Conservation (phyloP, 1,140 invertebrate genomes). For the Drosophila kikkawai region DNA sequence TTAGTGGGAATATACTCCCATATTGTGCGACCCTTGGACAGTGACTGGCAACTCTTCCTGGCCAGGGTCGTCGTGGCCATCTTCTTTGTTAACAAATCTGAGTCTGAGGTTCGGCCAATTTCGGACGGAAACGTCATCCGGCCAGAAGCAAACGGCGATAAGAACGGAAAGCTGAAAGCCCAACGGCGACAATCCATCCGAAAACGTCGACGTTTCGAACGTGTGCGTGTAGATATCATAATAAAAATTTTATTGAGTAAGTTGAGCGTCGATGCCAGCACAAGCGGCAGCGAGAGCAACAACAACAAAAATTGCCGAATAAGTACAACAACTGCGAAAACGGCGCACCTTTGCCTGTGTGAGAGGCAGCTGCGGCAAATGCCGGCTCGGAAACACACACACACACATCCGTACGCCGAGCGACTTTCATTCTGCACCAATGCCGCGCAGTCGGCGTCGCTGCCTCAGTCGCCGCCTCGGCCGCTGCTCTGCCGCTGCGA, state of each 20-base stretch:
- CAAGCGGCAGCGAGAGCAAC: constrained; percentile 16
- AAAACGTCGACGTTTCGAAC: constrained; percentile 40
- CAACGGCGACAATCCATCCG: constrained; percentile 33
- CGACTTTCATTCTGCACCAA: constrained; percentile 42
- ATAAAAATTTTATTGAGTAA: constrained; percentile 85
- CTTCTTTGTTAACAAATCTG: constrained; percentile 35
- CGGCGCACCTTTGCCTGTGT: constrained; percentile 28
- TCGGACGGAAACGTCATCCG: constrained; percentile 21
- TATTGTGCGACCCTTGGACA: constrained; percentile 8
- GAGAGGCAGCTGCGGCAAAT: constrained; percentile 59
- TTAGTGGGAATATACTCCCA: not conserved
- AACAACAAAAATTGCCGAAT: constrained; percentile 64
- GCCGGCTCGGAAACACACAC: constrained; percentile 52
- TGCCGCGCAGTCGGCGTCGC: constrained; percentile 37
- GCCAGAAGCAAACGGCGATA: constrained; percentile 32
- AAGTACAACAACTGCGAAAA: constrained; percentile 43
- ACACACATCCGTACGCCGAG: constrained; percentile 16
- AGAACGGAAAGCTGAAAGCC: constrained; percentile 35
- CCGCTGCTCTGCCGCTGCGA: constrained; percentile 20
- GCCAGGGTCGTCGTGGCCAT: constrained; percentile 3
- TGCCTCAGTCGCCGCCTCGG: constrained; percentile 20
- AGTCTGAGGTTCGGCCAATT: constrained; percentile 12
- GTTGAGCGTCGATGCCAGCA: constrained; percentile 54
- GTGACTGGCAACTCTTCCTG: constrained; percentile 26
- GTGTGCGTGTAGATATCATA: constrained; percentile 78